Base-by-base conservation (phyloP, 2,797 vertebrate genomes). In the Spea hammondii region DNA sequence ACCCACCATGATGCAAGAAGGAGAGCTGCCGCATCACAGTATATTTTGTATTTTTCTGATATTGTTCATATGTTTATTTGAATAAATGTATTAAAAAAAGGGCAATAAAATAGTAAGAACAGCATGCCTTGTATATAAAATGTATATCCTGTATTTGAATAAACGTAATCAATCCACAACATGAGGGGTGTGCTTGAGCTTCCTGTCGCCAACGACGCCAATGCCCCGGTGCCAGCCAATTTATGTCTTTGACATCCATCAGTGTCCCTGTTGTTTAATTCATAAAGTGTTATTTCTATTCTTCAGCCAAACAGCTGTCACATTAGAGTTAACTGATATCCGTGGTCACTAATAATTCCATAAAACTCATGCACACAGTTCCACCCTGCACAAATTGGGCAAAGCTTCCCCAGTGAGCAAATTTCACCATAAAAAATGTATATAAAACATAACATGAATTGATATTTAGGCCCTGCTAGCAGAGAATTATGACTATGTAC, bases 271-370 rank as follows among this genome's bases (percentile, higher is more conserved):
- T 71, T 70, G 67, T 65, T 64, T 71, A 65, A 78, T 71, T 78
- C 49, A 72, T 72, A 32, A 45, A 49, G 50, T 46, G 47, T 66
- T 14, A 66, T 65, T 49, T 78, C 10, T 14, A 48, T 44, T 45
- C 64, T 55, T 46, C 6, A 46, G 51, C 60, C 60, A 78, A 72
- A 55, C 76, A 78, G 76, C 76, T 65, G 76, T 62, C 70, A 72
- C 70, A 48, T 65, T 71, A 32, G 45, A 54, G 60, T 57, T 32
- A 49, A 65, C 45, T 57, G 48, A 48, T 53, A 78, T 65, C 70
- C 65, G 12, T n/a, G 13, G 48, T 13, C 49, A 64, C 51, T 55
- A 50, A 17, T 13, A 59, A 78, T 71, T 65, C 4, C 8, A 57
- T 57, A 60, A 78, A 65, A 65, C 46, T 50, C 48, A 64, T 64